Conservation (phyloP, 2,888 invertebrate species). For the Fissipunctia ypsillon region DNA sequence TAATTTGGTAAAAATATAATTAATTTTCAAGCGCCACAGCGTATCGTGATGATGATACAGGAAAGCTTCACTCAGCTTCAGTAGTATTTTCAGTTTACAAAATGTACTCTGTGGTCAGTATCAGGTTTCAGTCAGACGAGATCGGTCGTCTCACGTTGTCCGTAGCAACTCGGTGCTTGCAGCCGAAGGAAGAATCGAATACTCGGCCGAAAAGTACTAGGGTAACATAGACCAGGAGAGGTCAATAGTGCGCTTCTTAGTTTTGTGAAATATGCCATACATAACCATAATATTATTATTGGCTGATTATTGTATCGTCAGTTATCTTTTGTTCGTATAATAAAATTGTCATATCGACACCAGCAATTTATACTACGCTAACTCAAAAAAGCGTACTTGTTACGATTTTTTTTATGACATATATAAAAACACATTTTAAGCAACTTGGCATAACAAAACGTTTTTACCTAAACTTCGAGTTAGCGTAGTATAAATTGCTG, state of each 20-base stretch:
- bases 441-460: too few relatives aligned
- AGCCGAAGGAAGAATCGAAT: conserved; percentile 35
- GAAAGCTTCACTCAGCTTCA: not conserved
- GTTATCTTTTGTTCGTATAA: not conserved
- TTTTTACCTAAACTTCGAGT: too few relatives aligned
- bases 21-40: not conserved
- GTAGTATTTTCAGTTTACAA: not conserved
- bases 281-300: not conserved
- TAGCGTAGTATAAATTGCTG: too few relatives aligned
- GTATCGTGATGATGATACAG: not conserved
- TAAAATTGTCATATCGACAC: too few relatives aligned
- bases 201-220: conserved; percentile 43
- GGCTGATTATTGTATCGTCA: not conserved
- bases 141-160: not conserved
- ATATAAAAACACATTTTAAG: too few relatives aligned
- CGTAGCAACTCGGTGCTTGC: conserved; percentile 5
- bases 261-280: not conserved
- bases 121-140: conserved; percentile 2
- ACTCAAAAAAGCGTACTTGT: too few relatives aligned
- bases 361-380: too few relatives aligned
- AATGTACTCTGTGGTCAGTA: conserved; percentile 14
- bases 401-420: too few relatives aligned
- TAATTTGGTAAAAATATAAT: not conserved
- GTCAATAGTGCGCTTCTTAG: not conserved
- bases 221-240: conserved; percentile 5